These are phyloP conservation scores for Artemia sinica DNA, from an alignment of 2,888 invertebrate species.

Conservation along the genomic window DNA sequence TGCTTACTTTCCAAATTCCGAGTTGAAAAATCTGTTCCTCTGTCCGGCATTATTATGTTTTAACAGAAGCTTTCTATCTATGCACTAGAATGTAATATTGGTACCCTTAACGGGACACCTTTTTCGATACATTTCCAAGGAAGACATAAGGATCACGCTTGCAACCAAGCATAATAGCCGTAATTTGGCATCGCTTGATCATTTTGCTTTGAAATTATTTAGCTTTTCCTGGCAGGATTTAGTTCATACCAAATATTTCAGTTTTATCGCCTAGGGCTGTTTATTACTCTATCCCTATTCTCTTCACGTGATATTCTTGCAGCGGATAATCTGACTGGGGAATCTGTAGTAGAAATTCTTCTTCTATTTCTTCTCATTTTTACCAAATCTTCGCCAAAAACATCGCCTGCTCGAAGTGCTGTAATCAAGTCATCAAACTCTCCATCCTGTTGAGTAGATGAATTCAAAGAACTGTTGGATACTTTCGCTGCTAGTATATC, in stretches of 20 bases:
- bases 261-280: not conserved
- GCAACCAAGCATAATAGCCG: too few relatives aligned
- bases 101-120: too few relatives aligned
- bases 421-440: slow-evolving; percentile 93
- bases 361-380: slow-evolving; percentile 67
- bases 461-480: slow-evolving; percentile 16
- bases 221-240: too few relatives aligned
- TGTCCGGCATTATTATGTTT: too few relatives aligned
- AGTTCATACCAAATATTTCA: not conserved
- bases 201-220: too few relatives aligned
- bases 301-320: not conserved
- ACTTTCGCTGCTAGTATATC: slow-evolving; percentile 19
- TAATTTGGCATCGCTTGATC: too few relatives aligned
- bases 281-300: not conserved
- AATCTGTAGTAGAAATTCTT: slow-evolving; percentile 39
- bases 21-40: too few relatives aligned
- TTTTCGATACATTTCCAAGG: too few relatives aligned
- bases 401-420: slow-evolving; percentile 78
- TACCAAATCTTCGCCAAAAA: slow-evolving; percentile 86
- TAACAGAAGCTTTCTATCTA: too few relatives aligned
- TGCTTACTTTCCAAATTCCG: too few relatives aligned
- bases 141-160: too few relatives aligned
- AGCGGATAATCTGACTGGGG: not conserved
- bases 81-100: too few relatives aligned
- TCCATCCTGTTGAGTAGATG: slow-evolving; percentile 41